Percentiles rank a stretch among this genome's conserved stretches.
Conservation (phyloP, 2,113 vertebrate genomes). For the Chloebia gouldiae region DNA sequence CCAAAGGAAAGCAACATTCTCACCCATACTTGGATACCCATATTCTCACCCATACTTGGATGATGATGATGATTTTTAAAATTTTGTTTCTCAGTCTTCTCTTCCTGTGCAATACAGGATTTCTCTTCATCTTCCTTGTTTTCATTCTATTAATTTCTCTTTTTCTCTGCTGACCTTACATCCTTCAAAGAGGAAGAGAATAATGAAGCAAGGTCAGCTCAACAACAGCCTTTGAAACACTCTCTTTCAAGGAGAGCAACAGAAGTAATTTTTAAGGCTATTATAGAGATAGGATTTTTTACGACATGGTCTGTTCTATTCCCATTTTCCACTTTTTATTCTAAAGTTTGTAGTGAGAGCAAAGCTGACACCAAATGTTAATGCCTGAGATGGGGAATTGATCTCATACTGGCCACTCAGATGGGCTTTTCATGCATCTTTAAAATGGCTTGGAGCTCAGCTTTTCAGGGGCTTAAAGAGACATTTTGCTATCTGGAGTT, state of each 20-base stretch:
- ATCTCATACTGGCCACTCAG: not conserved
- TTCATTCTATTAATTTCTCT: not conserved
- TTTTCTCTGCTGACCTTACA: not conserved
- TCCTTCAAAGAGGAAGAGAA: not conserved
- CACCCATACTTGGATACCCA: not conserved
- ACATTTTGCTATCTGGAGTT: not conserved
- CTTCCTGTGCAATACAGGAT: not conserved
- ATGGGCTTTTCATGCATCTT: not conserved
- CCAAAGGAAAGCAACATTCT: not conserved
- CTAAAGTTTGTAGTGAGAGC: not conserved
- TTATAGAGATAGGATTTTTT: not conserved
- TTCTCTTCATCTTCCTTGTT: not conserved
- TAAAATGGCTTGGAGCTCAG: not conserved
- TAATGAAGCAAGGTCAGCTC: constrained; percentile 1
- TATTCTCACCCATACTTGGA: not conserved
- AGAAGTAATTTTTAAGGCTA: not conserved
- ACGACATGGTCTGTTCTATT: not conserved
- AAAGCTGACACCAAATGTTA: not conserved
- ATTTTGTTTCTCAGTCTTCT: not conserved
- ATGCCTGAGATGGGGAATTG: not conserved
- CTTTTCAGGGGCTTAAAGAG: not conserved
- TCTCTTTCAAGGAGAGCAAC: not conserved
- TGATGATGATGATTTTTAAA: not conserved
- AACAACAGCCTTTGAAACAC: not conserved
- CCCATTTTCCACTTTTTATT: not conserved